Evolutionary conservation across 2,113 vertebrate species (phyloP).

Genomic region (Delphinus delphis): DNA sequence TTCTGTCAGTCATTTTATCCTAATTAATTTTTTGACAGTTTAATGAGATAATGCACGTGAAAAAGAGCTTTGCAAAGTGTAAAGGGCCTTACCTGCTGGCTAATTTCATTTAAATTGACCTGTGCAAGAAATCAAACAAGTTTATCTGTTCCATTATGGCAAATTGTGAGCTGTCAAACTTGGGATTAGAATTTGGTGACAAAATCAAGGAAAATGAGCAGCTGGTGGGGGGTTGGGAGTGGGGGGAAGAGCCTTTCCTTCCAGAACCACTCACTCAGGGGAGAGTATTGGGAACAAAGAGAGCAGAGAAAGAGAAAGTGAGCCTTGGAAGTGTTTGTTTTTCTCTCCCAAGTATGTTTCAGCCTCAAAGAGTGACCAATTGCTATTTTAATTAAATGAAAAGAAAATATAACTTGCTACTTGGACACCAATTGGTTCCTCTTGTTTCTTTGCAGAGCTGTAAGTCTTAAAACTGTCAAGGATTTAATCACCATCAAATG

Average conservation of each 20-base stretch:
- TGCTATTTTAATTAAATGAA: background rate
- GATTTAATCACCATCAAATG: background rate
- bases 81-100: background rate
- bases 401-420: slow-evolving; percentile 10
- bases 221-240: background rate
- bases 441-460: background rate
- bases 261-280: background rate
- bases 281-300: background rate
- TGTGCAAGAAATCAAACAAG: slow-evolving; percentile 37
- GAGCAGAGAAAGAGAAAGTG: background rate
- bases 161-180: slow-evolving; percentile 30
- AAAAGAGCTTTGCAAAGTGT: slow-evolving; percentile 31
- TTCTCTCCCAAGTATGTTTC: background rate
- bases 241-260: background rate
- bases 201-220: slow-evolving; percentile 47
- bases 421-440: background rate
- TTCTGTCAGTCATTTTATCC: slow-evolving; percentile 46
- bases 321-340: background rate
- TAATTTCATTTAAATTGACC: slow-evolving; percentile 50
- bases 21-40: slow-evolving; percentile 54
- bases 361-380: background rate
- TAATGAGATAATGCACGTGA: slow-evolving; percentile 19
- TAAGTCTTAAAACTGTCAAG: background rate
- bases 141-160: slow-evolving; percentile 10
- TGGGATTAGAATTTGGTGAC: slow-evolving; percentile 31